Evolutionary conservation across 2,888 invertebrate species (phyloP), one percentile per base, ranked within the genome.

Genomic region (Helobdella robusta): DNA sequence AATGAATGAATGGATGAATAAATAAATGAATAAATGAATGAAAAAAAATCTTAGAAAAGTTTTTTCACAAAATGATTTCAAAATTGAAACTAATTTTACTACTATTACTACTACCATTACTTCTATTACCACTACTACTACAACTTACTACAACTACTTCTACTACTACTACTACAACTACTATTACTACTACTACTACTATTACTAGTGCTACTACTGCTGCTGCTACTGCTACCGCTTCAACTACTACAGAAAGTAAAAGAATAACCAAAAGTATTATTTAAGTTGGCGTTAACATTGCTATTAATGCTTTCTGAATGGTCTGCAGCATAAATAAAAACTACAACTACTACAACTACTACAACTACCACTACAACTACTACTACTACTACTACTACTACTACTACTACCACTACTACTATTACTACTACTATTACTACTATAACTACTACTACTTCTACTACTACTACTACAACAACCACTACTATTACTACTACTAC

Each of bases 401-500:
- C 62, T 62, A 30, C 62, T 64, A 59, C 64, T 64, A 59, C 64
- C 61, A 59, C 64, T 64, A 59, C 64, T 64, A 59, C 64, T 64
- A 59, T 58, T 64, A 59, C 64, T 59, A 59, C 58, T 64, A 59
- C 64, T 64, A 59, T 58, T 59, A 50, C 64, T 64, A 36, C 64
- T 64, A 36, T 58, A 61, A 59, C 64, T 64, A 36, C 64, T 64
- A 36, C 64, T 64, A 59, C 64, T 64, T 35, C 64, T 64, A 59
- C 64, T 64, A 59, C 64, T 64, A n/a, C n/a, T n/a, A n/a, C n/a
- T n/a, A n/a, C n/a, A n/a, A n/a, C n/a, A n/a, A n/a, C n/a, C n/a
- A n/a, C 64, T 64, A 59, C 64, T 64, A 59, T 58, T 64, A 59
- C 64, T 64, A 59, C 64, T 64, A 40, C 65, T 65, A 46, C 65